phyloP scores from a whole-genome alignment of 2,888 invertebrate species.

The Aphodius sticticus region DNA sequence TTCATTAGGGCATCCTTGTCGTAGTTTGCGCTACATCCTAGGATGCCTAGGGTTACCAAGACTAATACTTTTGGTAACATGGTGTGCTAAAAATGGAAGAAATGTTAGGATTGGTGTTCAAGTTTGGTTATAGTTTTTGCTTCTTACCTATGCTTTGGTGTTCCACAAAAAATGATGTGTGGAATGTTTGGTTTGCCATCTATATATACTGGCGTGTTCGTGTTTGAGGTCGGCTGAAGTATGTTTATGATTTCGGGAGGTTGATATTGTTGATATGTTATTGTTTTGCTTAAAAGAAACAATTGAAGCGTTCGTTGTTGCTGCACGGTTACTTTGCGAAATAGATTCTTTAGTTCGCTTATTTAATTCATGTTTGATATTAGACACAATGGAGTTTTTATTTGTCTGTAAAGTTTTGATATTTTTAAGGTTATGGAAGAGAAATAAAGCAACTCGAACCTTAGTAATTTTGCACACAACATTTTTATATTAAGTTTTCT shows the following conservation, averaged over 20 bases:
- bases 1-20: slow-evolving; percentile 44
- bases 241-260: background rate
- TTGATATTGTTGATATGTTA: background rate
- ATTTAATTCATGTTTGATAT: background rate
- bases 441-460: no score
- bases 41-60: slow-evolving; percentile 38
- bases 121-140: background rate
- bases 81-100: slow-evolving; percentile 16
- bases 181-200: background rate
- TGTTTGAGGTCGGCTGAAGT: background rate
- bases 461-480: no score
- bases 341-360: background rate
- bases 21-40: slow-evolving; percentile 37
- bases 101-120: background rate
- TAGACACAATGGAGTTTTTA: background rate
- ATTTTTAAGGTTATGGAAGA: no score
- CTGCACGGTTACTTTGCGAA: background rate
- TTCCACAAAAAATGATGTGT: background rate
- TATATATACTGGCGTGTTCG: background rate
- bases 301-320: background rate
- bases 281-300: background rate
- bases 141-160: slow-evolving; percentile 21
- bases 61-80: slow-evolving; percentile 38
- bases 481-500: no score
- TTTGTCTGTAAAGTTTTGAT: no score